Evolutionary conservation across 2,797 vertebrate species (phyloP).

Genomic region (Dicrostonyx torquatus): DNA sequence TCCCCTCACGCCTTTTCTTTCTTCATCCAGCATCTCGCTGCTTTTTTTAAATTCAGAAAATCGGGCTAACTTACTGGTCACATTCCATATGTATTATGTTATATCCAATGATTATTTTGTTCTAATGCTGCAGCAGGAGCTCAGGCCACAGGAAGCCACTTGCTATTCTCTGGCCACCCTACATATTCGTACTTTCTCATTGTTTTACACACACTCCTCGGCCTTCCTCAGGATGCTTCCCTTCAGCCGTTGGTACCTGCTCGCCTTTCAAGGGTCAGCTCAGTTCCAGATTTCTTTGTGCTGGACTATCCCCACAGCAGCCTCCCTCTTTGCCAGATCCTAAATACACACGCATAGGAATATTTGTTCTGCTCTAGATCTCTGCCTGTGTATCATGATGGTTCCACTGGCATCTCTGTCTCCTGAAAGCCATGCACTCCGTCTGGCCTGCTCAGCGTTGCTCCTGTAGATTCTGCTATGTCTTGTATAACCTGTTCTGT

Average conservation of each 20-base stretch:
- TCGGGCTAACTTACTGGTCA: fast-evolving
- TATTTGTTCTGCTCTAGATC: neutral
- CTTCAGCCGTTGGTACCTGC: neutral
- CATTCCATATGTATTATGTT: fast-evolving
- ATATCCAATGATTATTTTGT: neutral
- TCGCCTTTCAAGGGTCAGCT: neutral
- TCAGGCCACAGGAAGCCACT: neutral
- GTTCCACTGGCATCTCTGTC: neutral
- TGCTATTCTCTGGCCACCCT: fast-evolving
- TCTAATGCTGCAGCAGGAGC: neutral
- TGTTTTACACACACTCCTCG: neutral
- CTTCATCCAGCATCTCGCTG: neutral
- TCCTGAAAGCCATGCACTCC: fast-evolving
- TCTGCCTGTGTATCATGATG: fast-evolving
- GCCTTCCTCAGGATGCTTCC: fast-evolving
- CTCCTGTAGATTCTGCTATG: neutral
- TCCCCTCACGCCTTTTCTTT: fast-evolving
- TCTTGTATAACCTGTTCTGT: neutral
- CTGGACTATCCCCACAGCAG: fast-evolving
- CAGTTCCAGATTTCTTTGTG: neutral
- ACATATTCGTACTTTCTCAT: fast-evolving
- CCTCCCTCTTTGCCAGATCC: too few species aligned
- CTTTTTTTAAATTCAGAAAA: neutral
- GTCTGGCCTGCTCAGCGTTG: neutral
- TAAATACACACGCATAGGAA: fast-evolving